These are phyloP conservation scores for Myathropa florea DNA, from an alignment of 2,888 invertebrate species.

Conservation along the genomic window DNA sequence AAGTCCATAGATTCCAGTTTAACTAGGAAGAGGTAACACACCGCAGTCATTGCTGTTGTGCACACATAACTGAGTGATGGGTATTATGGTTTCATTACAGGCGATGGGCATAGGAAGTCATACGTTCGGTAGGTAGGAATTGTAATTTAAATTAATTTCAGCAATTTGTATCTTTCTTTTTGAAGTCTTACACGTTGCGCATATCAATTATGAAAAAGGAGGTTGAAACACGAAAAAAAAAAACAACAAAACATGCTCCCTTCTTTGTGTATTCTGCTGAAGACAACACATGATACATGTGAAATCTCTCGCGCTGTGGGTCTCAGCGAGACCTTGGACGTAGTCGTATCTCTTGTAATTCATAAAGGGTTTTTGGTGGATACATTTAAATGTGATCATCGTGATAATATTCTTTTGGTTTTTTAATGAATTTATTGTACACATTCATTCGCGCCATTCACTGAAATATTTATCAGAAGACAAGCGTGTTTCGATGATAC, in stretches of 20 bases:
- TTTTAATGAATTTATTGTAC: neutral
- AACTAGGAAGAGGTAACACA: neutral
- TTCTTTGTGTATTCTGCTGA: neutral
- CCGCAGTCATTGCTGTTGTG: neutral
- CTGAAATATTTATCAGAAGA: neutral
- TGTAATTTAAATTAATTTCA: conserved; percentile 46
- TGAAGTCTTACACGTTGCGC: conserved; percentile 20
- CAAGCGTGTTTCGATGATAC: no score
- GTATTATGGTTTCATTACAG: neutral
- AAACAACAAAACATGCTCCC: neutral
- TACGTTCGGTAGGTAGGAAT: conserved; percentile 6
- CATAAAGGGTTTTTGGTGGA: neutral
- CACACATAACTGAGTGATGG: neutral
- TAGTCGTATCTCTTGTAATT: neutral
- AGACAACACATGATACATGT: neutral
- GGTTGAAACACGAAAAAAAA: neutral
- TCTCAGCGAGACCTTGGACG: conserved; percentile 7
- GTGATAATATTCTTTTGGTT: neutral
- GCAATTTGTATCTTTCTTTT: conserved; percentile 23
- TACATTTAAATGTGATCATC: neutral
- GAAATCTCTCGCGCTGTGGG: conserved; percentile 8
- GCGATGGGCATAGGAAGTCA: conserved; percentile 28
- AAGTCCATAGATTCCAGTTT: neutral
- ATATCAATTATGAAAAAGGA: conserved; percentile 25
- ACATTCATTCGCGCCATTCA: neutral